Evolutionary conservation across 2,113 vertebrate genomes (phyloP).

Genomic region (Dinomys branickii): DNA sequence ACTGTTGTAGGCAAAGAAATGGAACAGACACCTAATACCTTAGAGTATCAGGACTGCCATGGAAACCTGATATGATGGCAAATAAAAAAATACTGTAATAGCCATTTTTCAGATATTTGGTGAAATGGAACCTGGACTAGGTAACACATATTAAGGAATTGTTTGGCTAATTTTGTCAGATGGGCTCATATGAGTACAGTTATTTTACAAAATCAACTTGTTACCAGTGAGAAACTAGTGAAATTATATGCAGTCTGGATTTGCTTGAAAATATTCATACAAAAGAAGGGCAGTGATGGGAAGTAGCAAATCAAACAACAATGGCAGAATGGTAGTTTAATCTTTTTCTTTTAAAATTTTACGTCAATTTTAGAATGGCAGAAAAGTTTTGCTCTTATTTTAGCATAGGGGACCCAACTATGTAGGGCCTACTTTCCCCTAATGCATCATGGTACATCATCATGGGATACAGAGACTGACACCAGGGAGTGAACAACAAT

Average conservation of each 20-base stretch:
- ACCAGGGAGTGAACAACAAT: not conserved
- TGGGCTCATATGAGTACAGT: not conserved
- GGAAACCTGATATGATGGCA: not conserved
- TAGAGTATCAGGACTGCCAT: not conserved
- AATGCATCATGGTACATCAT: not conserved
- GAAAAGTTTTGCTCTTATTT: not conserved
- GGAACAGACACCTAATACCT: not conserved
- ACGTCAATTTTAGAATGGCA: not conserved
- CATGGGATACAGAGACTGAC: not conserved
- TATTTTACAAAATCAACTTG: not conserved
- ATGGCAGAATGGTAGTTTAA: not conserved
- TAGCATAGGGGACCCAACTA: not conserved
- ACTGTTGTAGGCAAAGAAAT: not conserved
- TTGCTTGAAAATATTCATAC: not conserved
- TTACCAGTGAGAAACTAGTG: conserved; percentile 16
- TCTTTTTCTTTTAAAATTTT: not conserved
- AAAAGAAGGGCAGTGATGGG: not conserved
- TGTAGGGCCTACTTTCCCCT: not conserved
- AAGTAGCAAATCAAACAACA: not conserved
- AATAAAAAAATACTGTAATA: not conserved
- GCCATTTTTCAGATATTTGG: not conserved
- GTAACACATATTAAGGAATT: not conserved
- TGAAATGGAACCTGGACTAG: not conserved
- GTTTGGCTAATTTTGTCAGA: not conserved
- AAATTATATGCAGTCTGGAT: conserved; percentile 38